These are phyloP conservation scores for Nomada fucata DNA, from an alignment of 2,888 invertebrate species.

Conservation along the genomic window DNA sequence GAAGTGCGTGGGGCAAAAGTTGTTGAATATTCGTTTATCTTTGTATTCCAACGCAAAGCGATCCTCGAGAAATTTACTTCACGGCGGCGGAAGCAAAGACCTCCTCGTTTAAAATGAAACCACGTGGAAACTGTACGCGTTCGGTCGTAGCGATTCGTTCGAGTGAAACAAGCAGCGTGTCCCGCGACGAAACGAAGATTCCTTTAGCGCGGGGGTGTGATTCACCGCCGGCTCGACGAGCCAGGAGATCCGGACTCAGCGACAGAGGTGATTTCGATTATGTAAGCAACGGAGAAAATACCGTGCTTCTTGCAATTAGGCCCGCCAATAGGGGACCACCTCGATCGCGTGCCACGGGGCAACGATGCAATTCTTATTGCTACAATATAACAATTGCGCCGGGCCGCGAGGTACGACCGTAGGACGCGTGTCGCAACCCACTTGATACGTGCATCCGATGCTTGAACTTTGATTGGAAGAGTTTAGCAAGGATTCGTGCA, in stretches of 20 bases:
- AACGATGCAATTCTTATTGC: conserved; percentile 72
- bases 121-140: neutral
- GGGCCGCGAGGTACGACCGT: conserved; percentile 62
- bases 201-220: conserved; percentile 51
- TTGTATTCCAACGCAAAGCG: neutral
- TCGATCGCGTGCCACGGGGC: conserved; percentile 75
- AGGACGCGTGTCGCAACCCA: conserved; percentile 68
- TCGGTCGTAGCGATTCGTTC: no score
- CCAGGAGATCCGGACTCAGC: conserved; percentile 56
- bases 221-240: conserved; percentile 50
- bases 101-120: neutral
- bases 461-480: conserved; percentile 53
- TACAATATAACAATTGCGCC: conserved; percentile 70
- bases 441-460: conserved; percentile 65
- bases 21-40: no score
- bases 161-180: no score
- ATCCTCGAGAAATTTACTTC: neutral
- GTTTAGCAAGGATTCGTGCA: conserved; percentile 46
- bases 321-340: conserved; percentile 68
- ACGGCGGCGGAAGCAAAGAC: no score
- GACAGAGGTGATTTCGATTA: conserved; percentile 64
- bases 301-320: conserved; percentile 71
- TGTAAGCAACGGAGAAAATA: conserved; percentile 67
- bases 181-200: conserved; percentile 32
- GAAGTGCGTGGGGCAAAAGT: no score